Evolutionary conservation across 35 echinoderm and acorn worm genomes (phyloP).

Genomic region (Anneissia japonica): DNA sequence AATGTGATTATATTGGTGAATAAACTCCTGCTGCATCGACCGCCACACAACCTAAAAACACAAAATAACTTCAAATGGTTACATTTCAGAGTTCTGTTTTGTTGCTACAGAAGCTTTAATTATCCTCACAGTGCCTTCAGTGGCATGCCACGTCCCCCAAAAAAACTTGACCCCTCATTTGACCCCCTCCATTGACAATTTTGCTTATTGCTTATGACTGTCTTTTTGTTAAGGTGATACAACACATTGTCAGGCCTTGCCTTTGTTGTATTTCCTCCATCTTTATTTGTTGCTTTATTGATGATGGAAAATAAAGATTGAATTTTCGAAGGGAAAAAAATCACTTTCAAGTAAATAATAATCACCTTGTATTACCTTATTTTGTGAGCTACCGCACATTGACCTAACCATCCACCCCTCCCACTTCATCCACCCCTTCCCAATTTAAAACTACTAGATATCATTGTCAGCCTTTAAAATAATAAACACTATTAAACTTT

Average conservation of each 20-base stretch:
- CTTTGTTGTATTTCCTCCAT: not conserved
- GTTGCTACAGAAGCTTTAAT: not conserved
- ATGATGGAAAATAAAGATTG: too few relatives aligned
- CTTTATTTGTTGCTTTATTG: too few relatives aligned
- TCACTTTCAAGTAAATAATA: not conserved
- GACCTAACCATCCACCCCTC: not conserved
- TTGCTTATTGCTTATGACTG: too few relatives aligned
- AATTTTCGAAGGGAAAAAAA: too few relatives aligned
- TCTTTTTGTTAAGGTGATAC: not conserved
- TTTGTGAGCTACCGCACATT: not conserved
- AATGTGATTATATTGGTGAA: constrained; percentile 90
- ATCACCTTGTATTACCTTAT: not conserved
- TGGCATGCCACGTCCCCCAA: not conserved
- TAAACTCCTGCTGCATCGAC: constrained; percentile 91
- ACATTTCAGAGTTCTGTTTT: not conserved
- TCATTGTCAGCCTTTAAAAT: too few relatives aligned
- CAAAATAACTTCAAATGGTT: not conserved
- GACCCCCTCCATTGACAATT: not conserved
- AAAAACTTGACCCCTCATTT: not conserved
- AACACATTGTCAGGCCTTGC: not conserved
- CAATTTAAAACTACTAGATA: too few relatives aligned
- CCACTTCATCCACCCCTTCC: not conserved
- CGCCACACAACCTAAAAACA: constrained; percentile 81
- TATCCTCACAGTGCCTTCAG: not conserved
- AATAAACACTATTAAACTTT: too few relatives aligned